Percentiles rank a stretch among this genome's conserved stretches.
phyloP scores from a whole-genome alignment of 2,797 vertebrate species.

The Moxostoma hubbsi region DNA sequence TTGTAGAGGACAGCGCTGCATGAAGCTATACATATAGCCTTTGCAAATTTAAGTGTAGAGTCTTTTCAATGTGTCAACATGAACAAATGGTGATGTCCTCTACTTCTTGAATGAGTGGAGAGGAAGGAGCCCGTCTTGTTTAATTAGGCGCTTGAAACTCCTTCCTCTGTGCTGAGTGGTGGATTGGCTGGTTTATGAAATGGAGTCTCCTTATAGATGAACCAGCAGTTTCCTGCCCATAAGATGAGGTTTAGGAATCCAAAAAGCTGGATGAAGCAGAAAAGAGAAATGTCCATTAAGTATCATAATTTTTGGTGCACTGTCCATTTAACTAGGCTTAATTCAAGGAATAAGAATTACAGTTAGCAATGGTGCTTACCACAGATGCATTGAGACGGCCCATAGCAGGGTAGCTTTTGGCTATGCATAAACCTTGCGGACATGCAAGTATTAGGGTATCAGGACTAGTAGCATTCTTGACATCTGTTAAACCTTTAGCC shows the following conservation, averaged over 20 bases:
- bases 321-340: neutral
- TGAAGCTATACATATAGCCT: constrained; percentile 25
- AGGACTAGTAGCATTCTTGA: constrained; percentile 85
- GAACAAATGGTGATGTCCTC: constrained; percentile 59
- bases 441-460: constrained; percentile 59
- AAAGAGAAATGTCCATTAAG: neutral
- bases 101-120: constrained; percentile 38
- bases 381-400: constrained; percentile 93
- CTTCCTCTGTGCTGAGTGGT: constrained; percentile 76
- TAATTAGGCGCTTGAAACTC: constrained; percentile 65
- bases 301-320: no score
- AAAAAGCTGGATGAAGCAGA: constrained; percentile 77
- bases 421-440: constrained; percentile 54
- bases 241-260: constrained; percentile 92
- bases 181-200: constrained; percentile 80
- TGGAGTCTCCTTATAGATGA: constrained; percentile 81
- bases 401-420: constrained; percentile 79
- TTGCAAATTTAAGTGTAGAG: constrained; percentile 42
- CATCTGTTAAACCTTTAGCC: constrained; percentile 89
- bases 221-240: constrained; percentile 83
- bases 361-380: constrained; percentile 72
- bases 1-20: neutral
- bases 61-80: constrained; percentile 32
- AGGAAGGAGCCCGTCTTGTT: constrained; percentile 25
- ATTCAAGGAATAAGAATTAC: neutral